These are phyloP conservation scores for Meloidogyne hapla DNA, from an alignment of 1,140 invertebrate species.

Conservation along the genomic window DNA sequence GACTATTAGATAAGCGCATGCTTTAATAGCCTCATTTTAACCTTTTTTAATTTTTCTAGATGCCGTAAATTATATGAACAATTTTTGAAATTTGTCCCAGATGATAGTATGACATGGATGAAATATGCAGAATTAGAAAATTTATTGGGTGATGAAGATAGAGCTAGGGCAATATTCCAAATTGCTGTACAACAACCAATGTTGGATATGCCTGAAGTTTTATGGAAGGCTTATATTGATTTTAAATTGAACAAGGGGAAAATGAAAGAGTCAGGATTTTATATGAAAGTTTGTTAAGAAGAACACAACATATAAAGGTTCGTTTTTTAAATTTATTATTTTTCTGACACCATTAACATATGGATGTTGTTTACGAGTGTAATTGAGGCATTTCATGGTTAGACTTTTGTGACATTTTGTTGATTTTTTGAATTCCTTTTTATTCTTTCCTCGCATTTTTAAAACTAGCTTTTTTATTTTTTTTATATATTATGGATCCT, in stretches of 20 bases:
- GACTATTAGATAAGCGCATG: too few species aligned
- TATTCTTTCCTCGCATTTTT: too few species aligned
- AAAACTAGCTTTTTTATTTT: too few species aligned
- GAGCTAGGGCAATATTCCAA: slow-evolving; percentile 90
- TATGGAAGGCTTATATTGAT: slow-evolving; percentile 99
- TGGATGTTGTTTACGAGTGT: too few species aligned
- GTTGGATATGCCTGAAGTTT: slow-evolving; percentile 91
- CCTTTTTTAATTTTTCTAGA: slow-evolving; percentile 7
- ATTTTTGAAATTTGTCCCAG: slow-evolving; percentile 89
- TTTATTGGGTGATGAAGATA: slow-evolving; percentile 85
- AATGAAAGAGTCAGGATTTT: slow-evolving; percentile 81
- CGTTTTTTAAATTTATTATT: slow-evolving; percentile 14
- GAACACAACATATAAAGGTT: slow-evolving; percentile 94
- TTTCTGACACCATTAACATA: too few species aligned
- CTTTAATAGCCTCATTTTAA: too few species aligned
- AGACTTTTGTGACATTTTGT: too few species aligned
- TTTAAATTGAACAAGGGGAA: slow-evolving; percentile 92
- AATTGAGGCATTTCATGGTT: too few species aligned
- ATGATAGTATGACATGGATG: slow-evolving; percentile 98
- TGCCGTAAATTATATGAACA: slow-evolving; percentile 90
- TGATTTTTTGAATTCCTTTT: too few species aligned
- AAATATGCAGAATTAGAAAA: slow-evolving; percentile 97
- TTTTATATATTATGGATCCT: too few species aligned
- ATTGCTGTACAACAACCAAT: slow-evolving; percentile 83
- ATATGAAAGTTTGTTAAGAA: slow-evolving; percentile 87